Conservation (phyloP, 2,797 vertebrate genomes). For the Heliangelus exortis region DNA sequence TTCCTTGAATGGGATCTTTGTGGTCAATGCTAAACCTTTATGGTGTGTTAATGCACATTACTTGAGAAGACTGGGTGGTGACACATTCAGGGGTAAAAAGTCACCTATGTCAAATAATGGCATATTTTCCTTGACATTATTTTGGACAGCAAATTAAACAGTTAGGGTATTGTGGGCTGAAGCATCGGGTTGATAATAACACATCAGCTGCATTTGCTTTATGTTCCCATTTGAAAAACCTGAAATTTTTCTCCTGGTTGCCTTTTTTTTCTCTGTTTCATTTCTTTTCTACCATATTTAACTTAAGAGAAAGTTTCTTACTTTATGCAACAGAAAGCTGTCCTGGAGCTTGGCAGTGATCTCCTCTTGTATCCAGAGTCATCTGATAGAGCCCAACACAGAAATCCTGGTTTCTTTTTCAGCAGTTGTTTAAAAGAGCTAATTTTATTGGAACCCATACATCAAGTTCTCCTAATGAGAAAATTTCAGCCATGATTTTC, state of each 20-base stretch:
- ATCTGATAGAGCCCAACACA: background rate
- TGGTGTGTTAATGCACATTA: background rate
- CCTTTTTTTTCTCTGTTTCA: background rate
- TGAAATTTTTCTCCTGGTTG: background rate
- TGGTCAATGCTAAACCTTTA: background rate
- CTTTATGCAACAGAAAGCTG: background rate
- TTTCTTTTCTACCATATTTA: background rate
- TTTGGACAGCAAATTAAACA: background rate
- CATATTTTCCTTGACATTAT: background rate
- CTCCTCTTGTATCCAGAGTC: background rate
- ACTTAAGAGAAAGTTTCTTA: background rate
- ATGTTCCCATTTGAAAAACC: background rate
- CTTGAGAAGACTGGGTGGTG: background rate
- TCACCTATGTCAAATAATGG: background rate
- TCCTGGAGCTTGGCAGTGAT: background rate
- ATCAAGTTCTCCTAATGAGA: background rate
- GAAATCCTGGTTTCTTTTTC: background rate
- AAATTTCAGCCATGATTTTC: background rate
- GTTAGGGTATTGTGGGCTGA: rapidly evolving
- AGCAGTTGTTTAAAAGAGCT: background rate
- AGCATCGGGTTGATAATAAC: background rate
- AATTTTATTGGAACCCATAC: background rate
- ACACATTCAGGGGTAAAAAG: background rate
- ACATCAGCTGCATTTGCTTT: background rate
- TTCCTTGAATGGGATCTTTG: background rate